Conservation (phyloP, 2,797 vertebrate genomes). For the Petrocephalus schoutedeni region DNA sequence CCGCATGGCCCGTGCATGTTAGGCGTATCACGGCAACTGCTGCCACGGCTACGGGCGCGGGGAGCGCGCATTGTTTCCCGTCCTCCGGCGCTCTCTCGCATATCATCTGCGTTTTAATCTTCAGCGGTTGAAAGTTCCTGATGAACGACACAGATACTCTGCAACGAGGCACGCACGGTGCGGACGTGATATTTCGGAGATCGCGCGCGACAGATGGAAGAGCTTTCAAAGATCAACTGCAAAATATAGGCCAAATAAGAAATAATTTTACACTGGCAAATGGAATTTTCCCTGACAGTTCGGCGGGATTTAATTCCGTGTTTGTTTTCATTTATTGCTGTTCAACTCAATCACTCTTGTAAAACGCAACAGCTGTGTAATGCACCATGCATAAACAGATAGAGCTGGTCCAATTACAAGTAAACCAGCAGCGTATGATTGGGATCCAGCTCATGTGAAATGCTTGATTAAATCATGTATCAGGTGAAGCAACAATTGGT, state of each 20-base stretch:
- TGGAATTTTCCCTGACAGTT: not conserved
- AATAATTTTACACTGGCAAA: not conserved
- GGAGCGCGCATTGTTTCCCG: not conserved
- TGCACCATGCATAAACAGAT: not conserved
- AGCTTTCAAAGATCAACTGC: not conserved
- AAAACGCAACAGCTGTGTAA: not conserved
- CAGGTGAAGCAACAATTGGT: not conserved
- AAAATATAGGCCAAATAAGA: not conserved
- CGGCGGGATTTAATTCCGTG: not conserved
- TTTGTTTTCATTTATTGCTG: conserved; percentile 5
- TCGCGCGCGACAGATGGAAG: not conserved
- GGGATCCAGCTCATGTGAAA: not conserved
- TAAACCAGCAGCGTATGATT: not conserved
- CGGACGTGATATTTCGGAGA: not conserved
- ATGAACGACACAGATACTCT: not conserved
- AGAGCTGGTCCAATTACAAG: not conserved
- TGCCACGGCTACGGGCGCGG: not conserved
- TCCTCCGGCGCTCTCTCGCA: not conserved
- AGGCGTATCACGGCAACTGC: not conserved
- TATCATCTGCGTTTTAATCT: not conserved
- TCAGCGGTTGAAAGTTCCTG: not conserved
- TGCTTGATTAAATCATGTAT: not conserved
- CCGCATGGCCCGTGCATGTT: not conserved
- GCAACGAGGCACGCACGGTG: not conserved
- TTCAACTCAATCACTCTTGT: not conserved